Evolutionary conservation across 1,140 invertebrate genomes (phyloP).

Genomic region (Eurosta solidaginis): DNA sequence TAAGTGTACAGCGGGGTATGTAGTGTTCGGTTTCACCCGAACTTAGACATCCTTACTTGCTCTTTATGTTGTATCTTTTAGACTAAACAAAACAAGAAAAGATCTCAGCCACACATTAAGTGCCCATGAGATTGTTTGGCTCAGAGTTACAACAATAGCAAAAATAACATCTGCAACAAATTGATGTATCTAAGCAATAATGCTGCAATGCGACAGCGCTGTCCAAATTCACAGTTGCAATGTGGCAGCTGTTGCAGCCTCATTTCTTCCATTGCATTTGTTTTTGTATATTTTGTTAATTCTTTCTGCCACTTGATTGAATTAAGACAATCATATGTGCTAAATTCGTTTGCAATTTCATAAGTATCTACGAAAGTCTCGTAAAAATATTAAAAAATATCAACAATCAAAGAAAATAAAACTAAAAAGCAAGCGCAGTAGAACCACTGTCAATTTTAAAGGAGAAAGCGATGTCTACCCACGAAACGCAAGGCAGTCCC

Average conservation of each 20-base stretch:
- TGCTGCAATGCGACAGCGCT: not conserved
- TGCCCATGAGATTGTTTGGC: not conserved
- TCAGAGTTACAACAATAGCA: no score
- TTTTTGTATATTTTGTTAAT: not conserved
- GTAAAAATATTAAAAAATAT: not conserved
- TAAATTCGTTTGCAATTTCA: not conserved
- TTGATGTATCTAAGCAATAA: constrained; percentile 20
- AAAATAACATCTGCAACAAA: not conserved
- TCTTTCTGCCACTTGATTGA: not conserved
- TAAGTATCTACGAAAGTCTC: not conserved
- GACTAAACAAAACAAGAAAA: not conserved
- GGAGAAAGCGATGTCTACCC: no score
- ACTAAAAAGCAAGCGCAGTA: no score
- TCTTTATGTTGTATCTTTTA: no score
- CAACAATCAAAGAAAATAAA: not conserved
- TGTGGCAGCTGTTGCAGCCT: not conserved
- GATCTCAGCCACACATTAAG: not conserved
- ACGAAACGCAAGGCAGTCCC: no score
- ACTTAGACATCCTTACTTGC: no score
- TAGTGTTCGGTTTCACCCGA: no score
- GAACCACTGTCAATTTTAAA: no score
- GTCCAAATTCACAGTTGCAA: not conserved
- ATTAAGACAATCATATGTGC: constrained; percentile 14
- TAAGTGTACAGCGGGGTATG: no score
- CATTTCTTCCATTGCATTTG: not conserved